Evolutionary conservation across 2,888 invertebrate genomes (phyloP), one percentile per base, ranked within the genome.

Genomic region (Trichopria drosophilae): DNA sequence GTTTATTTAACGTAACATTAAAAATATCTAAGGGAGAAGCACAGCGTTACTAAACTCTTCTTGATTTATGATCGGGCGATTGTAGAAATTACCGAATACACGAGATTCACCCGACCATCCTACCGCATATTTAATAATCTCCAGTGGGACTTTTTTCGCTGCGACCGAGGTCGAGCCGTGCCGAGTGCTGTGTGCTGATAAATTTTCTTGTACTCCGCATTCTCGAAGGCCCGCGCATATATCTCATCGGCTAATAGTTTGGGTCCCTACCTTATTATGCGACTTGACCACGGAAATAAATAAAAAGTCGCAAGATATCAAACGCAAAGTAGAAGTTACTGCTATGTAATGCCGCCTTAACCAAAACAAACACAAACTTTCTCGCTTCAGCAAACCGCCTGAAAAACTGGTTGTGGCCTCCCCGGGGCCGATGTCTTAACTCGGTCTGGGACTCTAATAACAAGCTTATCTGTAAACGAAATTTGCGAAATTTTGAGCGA

Each of bases 401-500:
- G n/a, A n/a, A n/a, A n/a, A n/a, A n/a, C n/a, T n/a, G n/a, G n/a
- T 36, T 59, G 56, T 1, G 22, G 15, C 4, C 48, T 28, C 6
- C 49, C 49, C 6, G 44, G 44, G 7, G n/a, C 40, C 4, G 43
- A 16, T 13, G 49, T 42, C 36, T 58, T 39, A 10, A 41, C 22
- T 41, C 34, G 29, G 20, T 45, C 36, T 12, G 36, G 28, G 10
- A 45, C 24, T 7, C 29, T 6, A 16, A 57, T 59, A 10, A 59
- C 37, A 29, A 37, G 35, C 12, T 50, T 35, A 23, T 40, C 28
- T 5, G 1, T 18, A 3, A n/a, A n/a, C n/a, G 22, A 20, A 16
- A 59, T 58, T 16, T 58, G 45, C 19, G 50, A 47, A 1, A 53
- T 16, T 9, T 39, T 42, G 26, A 60, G 53, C 9, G 42, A 16